Evolutionary conservation across 2,113 vertebrate species (phyloP).

Genomic region (Otocyon megalotis): DNA sequence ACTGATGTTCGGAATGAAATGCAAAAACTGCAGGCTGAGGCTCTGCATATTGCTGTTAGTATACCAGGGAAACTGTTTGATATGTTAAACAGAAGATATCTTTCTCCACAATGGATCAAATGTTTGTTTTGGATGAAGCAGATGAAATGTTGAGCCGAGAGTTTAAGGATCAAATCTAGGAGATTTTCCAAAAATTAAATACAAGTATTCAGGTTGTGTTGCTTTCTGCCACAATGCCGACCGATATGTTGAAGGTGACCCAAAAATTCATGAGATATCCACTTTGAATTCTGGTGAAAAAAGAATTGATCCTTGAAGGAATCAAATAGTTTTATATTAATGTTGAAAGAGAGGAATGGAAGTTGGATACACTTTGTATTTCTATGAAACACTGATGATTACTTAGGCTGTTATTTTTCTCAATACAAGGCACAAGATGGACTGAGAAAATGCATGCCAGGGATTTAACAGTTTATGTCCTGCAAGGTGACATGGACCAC

Average conservation of each 20-base stretch:
- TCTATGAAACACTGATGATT: slow-evolving; percentile 98
- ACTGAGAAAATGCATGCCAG: slow-evolving; percentile 98
- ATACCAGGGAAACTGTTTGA: slow-evolving; percentile 94
- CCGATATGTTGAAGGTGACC: slow-evolving; percentile 98
- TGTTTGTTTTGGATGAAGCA: slow-evolving; percentile 99
- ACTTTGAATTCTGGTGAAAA: slow-evolving; percentile 98
- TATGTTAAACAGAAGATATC: slow-evolving; percentile 93
- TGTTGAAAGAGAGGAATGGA: slow-evolving; percentile 99
- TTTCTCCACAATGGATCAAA: slow-evolving; percentile 97
- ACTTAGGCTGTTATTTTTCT: slow-evolving; percentile 99
- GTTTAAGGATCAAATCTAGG: slow-evolving; percentile 99
- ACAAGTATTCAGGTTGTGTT: slow-evolving; percentile 99
- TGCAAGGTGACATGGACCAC: slow-evolving; percentile 99
- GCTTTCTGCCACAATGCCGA: slow-evolving; percentile 98
- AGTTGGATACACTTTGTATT: slow-evolving; percentile 97
- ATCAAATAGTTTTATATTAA: slow-evolving; percentile 99
- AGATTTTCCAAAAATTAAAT: slow-evolving; percentile 98
- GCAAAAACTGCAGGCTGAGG: slow-evolving; percentile 94
- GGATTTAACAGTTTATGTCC: slow-evolving; percentile 98
- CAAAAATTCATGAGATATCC: slow-evolving; percentile 99
- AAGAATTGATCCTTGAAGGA: slow-evolving; percentile 98
- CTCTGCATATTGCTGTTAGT: slow-evolving; percentile 93
- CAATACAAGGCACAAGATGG: slow-evolving; percentile 99
- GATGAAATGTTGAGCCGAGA: slow-evolving; percentile 99
- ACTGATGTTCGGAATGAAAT: slow-evolving; percentile 95